Evolutionary conservation across 2,888 invertebrate genomes (phyloP).

Genomic region (Rambutsinella grinnellia): DNA sequence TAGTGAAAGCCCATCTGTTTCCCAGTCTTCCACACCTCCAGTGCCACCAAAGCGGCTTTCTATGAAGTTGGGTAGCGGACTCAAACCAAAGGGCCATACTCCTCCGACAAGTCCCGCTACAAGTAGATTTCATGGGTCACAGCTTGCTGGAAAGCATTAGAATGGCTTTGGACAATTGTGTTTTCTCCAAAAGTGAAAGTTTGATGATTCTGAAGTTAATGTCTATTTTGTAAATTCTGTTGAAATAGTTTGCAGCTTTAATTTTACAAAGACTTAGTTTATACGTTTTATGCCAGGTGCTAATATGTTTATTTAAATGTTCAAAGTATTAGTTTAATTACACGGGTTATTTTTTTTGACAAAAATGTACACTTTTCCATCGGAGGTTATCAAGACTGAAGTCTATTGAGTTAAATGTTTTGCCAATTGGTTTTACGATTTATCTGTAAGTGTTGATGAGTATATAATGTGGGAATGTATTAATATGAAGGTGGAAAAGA

Average conservation of each 20-base stretch:
- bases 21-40: conserved; percentile 60
- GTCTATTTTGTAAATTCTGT: no score
- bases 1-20: conserved; percentile 44
- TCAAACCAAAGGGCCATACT: conserved; percentile 61
- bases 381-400: background rate
- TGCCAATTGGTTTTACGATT: background rate
- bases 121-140: conserved; percentile 31
- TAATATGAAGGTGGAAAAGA: no score
- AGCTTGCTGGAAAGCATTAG: conserved; percentile 28
- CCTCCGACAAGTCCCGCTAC: conserved; percentile 62
- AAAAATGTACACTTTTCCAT: no score
- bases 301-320: no score
- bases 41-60: conserved; percentile 64
- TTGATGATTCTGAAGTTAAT: no score
- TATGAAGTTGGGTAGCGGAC: conserved; percentile 50
- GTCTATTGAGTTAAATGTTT: background rate
- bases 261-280: no score
- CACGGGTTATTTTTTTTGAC: background rate
- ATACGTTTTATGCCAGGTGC: no score
- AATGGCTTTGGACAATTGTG: no score
- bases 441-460: background rate
- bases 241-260: background rate
- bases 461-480: no score
- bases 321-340: background rate
- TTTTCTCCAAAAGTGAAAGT: no score